Percentiles rank a stretch among this genome's conserved stretches.
phyloP scores from a whole-genome alignment of 2,888 invertebrate species.

The Hypsopygia costalis region DNA sequence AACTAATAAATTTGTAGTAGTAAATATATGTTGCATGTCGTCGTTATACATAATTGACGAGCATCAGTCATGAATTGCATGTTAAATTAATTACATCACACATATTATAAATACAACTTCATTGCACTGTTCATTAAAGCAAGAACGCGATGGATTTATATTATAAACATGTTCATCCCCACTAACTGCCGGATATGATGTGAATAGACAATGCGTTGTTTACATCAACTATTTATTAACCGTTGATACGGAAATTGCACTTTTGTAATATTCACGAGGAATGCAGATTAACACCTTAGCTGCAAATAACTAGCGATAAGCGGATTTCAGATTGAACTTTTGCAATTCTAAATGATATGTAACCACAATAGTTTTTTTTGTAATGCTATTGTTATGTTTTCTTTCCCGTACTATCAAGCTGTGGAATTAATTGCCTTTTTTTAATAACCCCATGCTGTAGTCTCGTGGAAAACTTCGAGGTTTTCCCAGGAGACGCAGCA shows the following conservation, averaged over 20 bases:
- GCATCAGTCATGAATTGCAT: background rate
- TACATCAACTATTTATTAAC: constrained; percentile 62
- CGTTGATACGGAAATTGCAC: constrained; percentile 77
- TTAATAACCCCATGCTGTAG: too few species aligned
- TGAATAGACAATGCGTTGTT: constrained; percentile 40
- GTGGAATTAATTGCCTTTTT: too few species aligned
- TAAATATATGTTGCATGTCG: too few species aligned
- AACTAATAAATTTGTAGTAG: too few species aligned
- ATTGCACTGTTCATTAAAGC: background rate
- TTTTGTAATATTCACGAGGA: constrained; percentile 74
- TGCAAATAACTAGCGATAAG: constrained; percentile 23
- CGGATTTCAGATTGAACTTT: constrained; percentile 11
- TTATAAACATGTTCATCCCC: constrained; percentile 2
- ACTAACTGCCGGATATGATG: constrained; percentile 18
- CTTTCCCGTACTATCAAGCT: too few species aligned
- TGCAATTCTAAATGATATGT: too few species aligned
- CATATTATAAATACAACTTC: background rate
- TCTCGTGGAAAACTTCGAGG: too few species aligned
- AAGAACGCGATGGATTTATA: constrained; percentile 3
- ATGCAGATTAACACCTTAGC: constrained; percentile 30
- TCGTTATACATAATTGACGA: too few species aligned
- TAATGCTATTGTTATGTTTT: too few species aligned
- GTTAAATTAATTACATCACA: background rate
- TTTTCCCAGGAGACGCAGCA: too few species aligned
- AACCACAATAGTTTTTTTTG: too few species aligned